Conservation (phyloP, 2,888 invertebrate genomes). For the Drosophila testacea region DNA sequence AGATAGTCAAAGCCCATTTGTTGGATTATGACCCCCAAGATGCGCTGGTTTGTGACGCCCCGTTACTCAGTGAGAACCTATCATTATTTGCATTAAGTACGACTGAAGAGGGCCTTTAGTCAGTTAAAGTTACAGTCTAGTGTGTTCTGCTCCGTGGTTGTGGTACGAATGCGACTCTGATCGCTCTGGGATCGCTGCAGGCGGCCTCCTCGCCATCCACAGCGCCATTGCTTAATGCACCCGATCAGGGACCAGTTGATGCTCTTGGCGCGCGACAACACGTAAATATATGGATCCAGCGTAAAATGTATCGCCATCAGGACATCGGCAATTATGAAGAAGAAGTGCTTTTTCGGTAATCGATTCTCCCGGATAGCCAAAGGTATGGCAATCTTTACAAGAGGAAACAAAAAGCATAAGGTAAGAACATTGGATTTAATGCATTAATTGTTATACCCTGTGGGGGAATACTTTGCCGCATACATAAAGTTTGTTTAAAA, state of each 20-base stretch:
- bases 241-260: conserved; percentile 81
- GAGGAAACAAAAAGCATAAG: conserved; percentile 50
- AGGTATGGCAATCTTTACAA: conserved; percentile 88
- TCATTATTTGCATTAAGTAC: conserved; percentile 15
- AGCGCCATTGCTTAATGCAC: conserved; percentile 83
- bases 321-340: conserved; percentile 88
- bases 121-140: conserved; percentile 76
- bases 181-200: conserved; percentile 83
- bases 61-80: no score
- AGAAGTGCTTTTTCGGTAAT: conserved; percentile 75
- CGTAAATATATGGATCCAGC: conserved; percentile 93
- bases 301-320: conserved; percentile 93
- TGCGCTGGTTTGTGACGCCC: no score
- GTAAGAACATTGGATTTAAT: not conserved
- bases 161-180: conserved; percentile 83
- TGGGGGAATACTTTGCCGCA: no score
- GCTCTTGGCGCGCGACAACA: conserved; percentile 88
- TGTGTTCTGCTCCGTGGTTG: conserved; percentile 82
- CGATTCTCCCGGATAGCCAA: conserved; percentile 85
- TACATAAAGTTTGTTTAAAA: no score
- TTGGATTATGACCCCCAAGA: no score
- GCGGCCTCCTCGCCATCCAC: conserved; percentile 69
- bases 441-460: no score
- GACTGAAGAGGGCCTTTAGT: conserved; percentile 25
- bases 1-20: no score